These are phyloP conservation scores for Xenops minutus DNA, from an alignment of 2,797 vertebrate species.

Conservation along the genomic window DNA sequence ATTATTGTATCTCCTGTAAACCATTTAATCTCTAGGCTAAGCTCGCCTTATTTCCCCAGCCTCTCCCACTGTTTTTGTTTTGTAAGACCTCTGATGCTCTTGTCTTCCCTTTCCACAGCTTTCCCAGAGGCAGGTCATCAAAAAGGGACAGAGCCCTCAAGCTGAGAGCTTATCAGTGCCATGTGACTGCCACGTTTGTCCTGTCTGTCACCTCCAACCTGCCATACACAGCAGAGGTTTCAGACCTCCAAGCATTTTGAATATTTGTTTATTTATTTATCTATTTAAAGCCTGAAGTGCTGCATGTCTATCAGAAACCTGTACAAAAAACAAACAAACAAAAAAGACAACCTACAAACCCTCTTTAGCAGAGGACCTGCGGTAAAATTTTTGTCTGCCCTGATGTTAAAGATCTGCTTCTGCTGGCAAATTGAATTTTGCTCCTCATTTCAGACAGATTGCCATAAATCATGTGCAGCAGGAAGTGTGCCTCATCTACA, in stretches of 20 bases:
- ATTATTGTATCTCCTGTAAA: not conserved
- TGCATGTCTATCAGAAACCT: not conserved
- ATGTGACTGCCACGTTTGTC: not conserved
- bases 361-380: not conserved
- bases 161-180: constrained; percentile 22
- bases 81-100: not conserved
- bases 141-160: not conserved
- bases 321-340: not conserved
- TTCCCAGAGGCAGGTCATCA: constrained; percentile 25
- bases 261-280: not conserved
- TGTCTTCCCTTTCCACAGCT: not conserved
- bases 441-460: not conserved
- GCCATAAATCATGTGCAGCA: constrained; percentile 51
- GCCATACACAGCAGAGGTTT: not conserved
- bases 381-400: not conserved
- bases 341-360: not conserved
- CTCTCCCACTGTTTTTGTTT: not conserved
- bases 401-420: constrained; percentile 11
- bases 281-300: not conserved
- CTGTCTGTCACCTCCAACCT: constrained; percentile 6
- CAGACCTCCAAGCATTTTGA: not conserved
- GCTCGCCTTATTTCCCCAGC: not conserved
- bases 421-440: constrained; percentile 30
- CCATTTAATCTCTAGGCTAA: not conserved
- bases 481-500: constrained; percentile 60